A percentile compares a stretch with the other conserved stretches of the same genome.
Evolutionary conservation across 2,113 vertebrate species (phyloP).

Genomic region (Capricornis sumatraensis): DNA sequence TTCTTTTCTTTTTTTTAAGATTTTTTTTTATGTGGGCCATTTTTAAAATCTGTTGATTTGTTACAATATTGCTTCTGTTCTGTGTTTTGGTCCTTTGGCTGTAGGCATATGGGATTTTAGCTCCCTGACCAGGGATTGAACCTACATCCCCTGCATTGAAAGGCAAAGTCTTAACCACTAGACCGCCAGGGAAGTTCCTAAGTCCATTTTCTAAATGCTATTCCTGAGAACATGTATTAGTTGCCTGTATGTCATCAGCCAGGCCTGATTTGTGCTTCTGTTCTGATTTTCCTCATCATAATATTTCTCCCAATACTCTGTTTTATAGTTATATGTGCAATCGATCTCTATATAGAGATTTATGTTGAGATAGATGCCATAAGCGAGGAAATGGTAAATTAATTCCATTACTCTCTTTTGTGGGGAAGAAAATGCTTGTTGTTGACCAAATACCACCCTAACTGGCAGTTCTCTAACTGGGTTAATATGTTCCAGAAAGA

Average conservation of each 20-base stretch:
- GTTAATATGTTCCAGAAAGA: slow-evolving; percentile 26
- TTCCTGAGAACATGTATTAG: not conserved
- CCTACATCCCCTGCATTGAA: not conserved
- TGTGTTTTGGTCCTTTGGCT: not conserved
- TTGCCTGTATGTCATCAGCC: not conserved
- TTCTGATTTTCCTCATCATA: slow-evolving; percentile 57
- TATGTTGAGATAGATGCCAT: slow-evolving; percentile 47
- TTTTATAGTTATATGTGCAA: slow-evolving; percentile 44
- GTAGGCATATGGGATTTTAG: not conserved
- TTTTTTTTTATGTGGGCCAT: not conserved
- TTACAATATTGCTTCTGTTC: not conserved
- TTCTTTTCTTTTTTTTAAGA: not conserved
- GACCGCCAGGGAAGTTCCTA: not conserved
- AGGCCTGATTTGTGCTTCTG: slow-evolving; percentile 41
- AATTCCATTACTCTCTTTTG: slow-evolving; percentile 62
- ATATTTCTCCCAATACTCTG: slow-evolving; percentile 49
- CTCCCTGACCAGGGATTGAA: not conserved
- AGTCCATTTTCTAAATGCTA: not conserved
- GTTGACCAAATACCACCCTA: slow-evolving; percentile 35
- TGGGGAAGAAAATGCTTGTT: slow-evolving; percentile 45
- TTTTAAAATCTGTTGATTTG: not conserved
- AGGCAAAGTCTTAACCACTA: not conserved
- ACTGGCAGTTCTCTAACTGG: slow-evolving; percentile 11
- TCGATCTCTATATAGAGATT: slow-evolving; percentile 41
- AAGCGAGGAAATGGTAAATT: slow-evolving; percentile 62